These are phyloP conservation scores for Montipora efflorescens DNA, from an alignment of 64 coral and sea anemone species.

Conservation along the genomic window DNA sequence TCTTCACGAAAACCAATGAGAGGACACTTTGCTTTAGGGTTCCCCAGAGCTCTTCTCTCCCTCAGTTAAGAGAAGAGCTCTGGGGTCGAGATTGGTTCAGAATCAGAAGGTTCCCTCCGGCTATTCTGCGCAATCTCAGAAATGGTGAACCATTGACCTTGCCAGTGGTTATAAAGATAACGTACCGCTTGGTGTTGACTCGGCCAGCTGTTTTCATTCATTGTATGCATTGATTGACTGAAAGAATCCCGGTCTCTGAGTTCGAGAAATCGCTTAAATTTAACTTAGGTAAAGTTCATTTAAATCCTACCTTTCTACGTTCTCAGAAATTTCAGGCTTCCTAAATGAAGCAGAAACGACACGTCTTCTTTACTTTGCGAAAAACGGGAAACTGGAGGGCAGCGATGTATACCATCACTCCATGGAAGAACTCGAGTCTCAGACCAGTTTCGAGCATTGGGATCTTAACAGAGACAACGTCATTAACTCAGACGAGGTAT, in stretches of 20 bases:
- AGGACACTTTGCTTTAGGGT: too few relatives aligned
- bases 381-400: slow-evolving; percentile 32
- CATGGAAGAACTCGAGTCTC: slow-evolving; percentile 2
- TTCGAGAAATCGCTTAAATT: neutral
- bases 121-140: too few relatives aligned
- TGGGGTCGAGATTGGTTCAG: too few relatives aligned
- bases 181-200: too few relatives aligned
- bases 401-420: slow-evolving; percentile 55
- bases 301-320: neutral
- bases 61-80: too few relatives aligned
- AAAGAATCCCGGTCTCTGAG: neutral
- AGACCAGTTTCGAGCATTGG: slow-evolving; percentile 50
- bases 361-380: slow-evolving; percentile 25
- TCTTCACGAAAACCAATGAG: too few relatives aligned
- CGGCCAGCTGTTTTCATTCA: too few relatives aligned
- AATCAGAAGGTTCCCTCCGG: too few relatives aligned
- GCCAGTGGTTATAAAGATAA: too few relatives aligned
- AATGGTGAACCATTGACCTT: too few relatives aligned
- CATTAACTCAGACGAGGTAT: slow-evolving; percentile 55
- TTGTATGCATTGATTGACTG: too few relatives aligned
- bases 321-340: slow-evolving; percentile 66
- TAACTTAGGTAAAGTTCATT: neutral
- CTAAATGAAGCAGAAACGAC: slow-evolving; percentile 33
- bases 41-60: too few relatives aligned
- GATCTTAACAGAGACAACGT: slow-evolving; percentile 62